Evolutionary conservation across 2,888 invertebrate species (phyloP), one percentile per base, ranked within the genome.

Genomic region (Mystacides longicornis): DNA sequence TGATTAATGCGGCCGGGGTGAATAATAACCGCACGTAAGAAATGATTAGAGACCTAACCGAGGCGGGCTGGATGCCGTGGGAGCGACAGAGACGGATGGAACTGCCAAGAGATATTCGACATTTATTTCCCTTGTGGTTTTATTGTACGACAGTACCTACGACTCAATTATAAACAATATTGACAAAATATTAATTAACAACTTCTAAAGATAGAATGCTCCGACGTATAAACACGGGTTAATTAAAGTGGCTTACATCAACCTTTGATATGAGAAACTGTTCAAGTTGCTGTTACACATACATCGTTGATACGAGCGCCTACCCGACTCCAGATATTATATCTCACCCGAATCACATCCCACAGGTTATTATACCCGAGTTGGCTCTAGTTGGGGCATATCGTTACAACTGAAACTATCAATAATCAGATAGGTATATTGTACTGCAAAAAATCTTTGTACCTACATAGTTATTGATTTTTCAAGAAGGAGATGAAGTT

Each of bases 1-100:
- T 55, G 52, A 56, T 56, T 52, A 56, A 51, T 51, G 51, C 51
- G 42, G 42, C 51, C 51, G 51, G 51, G 50, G 51, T 57, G 57
- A 57, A 54, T 57, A 57, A 57, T 57, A 57, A 57, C 57, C 54
- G 52, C 52, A 54, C 54, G 57, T 57, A 57, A 57, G 57, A 49
- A 57, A 57, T 57, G 56, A 57, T 57, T 57, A 54, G 54, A 51
- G 57, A 7, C 27, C 20, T 37, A 14, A 37, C 3, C 37, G 37
- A 16, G 46, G 2, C 19, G 16, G 46, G 7, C 19, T 11, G 46
- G 16, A 18, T 11, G 46, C 9, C 46, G 19, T 21, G 7, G 20
- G 11, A 46, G 46, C 7, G 46, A 46, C 9, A 9, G 4, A 46
- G 46, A 3, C 14, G 3, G 37, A 37, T 16, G 16, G 14, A 14